Evolutionary conservation across 2,113 vertebrate species (phyloP).

Genomic region (Lanius ludovicianus): DNA sequence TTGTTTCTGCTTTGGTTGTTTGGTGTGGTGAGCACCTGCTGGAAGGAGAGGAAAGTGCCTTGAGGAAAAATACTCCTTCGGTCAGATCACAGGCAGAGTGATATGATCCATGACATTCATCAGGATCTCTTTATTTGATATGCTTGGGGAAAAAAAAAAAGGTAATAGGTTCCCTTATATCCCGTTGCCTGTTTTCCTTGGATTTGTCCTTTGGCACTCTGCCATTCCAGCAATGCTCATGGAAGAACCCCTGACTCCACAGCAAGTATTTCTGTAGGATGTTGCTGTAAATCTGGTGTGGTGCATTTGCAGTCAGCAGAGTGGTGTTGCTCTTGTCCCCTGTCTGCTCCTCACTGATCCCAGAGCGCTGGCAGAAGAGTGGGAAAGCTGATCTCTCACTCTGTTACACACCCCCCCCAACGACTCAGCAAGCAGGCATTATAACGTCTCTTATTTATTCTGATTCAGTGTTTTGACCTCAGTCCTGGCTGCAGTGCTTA

Average conservation of each 20-base stretch:
- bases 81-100: background rate
- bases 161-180: background rate
- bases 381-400: background rate
- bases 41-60: background rate
- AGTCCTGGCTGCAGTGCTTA: background rate
- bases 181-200: background rate
- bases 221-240: background rate
- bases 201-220: background rate
- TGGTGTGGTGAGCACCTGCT: background rate
- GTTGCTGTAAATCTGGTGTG: background rate
- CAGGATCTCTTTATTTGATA: background rate
- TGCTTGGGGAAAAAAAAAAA: accelerated
- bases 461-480: slow-evolving; percentile 15
- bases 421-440: background rate
- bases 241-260: background rate
- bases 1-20: background rate
- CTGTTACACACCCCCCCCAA: background rate
- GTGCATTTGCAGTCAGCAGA: background rate
- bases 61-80: background rate
- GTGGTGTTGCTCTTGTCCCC: background rate
- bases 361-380: background rate
- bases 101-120: background rate
- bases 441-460: background rate
- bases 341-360: background rate
- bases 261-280: background rate